These are phyloP conservation scores for Manis javanica DNA, from an alignment of 2,797 vertebrate genomes.

Conservation along the genomic window DNA sequence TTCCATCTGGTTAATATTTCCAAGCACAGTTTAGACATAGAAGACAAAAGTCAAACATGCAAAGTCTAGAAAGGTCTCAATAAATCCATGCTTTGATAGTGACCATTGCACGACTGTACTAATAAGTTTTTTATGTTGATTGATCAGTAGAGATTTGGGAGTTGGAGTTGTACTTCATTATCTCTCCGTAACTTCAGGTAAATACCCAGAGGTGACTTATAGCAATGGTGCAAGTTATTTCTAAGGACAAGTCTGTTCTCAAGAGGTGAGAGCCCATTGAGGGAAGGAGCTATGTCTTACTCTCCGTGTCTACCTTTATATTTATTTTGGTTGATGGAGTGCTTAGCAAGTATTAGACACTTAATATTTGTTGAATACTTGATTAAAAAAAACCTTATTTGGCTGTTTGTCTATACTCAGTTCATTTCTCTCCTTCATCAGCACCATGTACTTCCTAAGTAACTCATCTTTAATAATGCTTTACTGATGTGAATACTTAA, in stretches of 20 bases:
- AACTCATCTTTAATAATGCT: slow-evolving; percentile 65
- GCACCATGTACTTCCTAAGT: slow-evolving; percentile 42
- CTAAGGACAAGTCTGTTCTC: background rate
- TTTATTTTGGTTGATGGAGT: background rate
- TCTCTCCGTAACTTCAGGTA: background rate
- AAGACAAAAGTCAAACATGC: background rate
- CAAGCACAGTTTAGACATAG: background rate
- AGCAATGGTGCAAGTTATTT: background rate
- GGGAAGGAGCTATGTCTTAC: background rate
- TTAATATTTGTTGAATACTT: slow-evolving; percentile 38
- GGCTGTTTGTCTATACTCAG: background rate
- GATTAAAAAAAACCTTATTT: slow-evolving; percentile 24
- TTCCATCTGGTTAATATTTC: slow-evolving; percentile 23
- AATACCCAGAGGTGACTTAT: background rate
- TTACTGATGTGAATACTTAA: slow-evolving; percentile 65
- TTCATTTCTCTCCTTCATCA: slow-evolving; percentile 15
- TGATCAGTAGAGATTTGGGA: background rate
- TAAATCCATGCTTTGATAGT: background rate
- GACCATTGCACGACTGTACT: background rate
- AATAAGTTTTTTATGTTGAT: background rate
- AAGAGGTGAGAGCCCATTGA: background rate
- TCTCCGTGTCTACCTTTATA: background rate
- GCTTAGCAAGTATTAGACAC: background rate
- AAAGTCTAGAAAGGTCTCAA: background rate
- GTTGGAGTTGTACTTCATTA: background rate